Conservation (phyloP, 2,888 invertebrate genomes). For the Nephrocerus scutellatus region DNA sequence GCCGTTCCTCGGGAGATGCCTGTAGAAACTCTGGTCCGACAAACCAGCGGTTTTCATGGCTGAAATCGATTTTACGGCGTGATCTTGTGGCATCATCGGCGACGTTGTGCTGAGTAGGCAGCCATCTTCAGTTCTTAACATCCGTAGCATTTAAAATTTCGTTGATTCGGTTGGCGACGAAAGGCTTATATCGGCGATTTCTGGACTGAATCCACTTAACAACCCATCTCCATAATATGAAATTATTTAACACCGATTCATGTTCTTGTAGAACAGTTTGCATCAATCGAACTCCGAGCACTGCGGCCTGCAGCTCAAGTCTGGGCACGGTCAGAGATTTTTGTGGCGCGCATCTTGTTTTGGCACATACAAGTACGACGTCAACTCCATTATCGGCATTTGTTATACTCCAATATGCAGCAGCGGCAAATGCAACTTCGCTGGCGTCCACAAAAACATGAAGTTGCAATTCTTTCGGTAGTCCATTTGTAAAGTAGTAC, state of each 20-base stretch:
- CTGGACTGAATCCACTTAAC: conserved; percentile 23
- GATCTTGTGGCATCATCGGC: conserved; percentile 15
- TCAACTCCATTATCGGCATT: conserved; percentile 6
- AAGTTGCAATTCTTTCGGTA: conserved; percentile 6
- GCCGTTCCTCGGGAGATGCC: too few relatives aligned
- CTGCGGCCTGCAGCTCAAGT: conserved; percentile 14
- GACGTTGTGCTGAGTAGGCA: conserved; percentile 4
- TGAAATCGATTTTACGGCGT: conserved; percentile 2
- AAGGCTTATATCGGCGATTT: conserved; percentile 19
- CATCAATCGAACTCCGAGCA: conserved; percentile 11
- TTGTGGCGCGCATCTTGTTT: conserved; percentile 11
- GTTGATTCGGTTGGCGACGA: conserved; percentile 13
- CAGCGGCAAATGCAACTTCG: conserved; percentile 17
- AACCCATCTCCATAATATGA: conserved; percentile 12
- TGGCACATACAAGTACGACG: conserved; percentile 10
- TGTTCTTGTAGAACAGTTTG: conserved; percentile 5
- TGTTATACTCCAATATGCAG: conserved; percentile 11
- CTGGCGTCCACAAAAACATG: conserved; percentile 14
- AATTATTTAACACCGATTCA: not conserved
- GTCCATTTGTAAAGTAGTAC: conserved; percentile 3
- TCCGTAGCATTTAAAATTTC: conserved; percentile 9
- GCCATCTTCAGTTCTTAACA: conserved; percentile 22
- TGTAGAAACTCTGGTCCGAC: conserved; percentile 5
- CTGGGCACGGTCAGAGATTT: conserved; percentile 9
- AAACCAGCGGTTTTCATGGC: conserved; percentile 13